A percentile compares a stretch with the other conserved stretches of the same genome.
These are phyloP conservation scores for Anguilla pacifica DNA, from an alignment of 2,797 vertebrate genomes.

Conservation along the genomic window DNA sequence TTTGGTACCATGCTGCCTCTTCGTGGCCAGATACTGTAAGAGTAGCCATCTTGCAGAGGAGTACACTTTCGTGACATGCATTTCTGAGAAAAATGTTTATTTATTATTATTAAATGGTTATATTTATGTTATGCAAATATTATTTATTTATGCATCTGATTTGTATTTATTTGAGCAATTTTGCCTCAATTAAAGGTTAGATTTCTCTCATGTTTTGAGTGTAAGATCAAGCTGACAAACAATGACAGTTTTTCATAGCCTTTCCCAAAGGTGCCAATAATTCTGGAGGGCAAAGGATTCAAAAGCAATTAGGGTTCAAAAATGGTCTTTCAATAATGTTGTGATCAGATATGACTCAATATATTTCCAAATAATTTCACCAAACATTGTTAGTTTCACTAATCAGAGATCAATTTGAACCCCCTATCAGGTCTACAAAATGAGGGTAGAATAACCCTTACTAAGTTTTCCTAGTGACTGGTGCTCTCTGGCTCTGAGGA, in stretches of 20 bases:
- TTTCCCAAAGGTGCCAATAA: too few relatives aligned
- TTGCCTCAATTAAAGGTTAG: too few relatives aligned
- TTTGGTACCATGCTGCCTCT: constrained; percentile 56
- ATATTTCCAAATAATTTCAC: not conserved
- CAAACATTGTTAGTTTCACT: not conserved
- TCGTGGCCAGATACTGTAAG: constrained; percentile 46
- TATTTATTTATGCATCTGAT: too few relatives aligned
- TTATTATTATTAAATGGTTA: too few relatives aligned
- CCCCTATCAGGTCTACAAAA: not conserved
- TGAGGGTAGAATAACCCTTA: not conserved
- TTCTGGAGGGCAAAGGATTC: not conserved
- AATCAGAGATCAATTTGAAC: not conserved
- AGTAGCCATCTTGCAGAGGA: not conserved
- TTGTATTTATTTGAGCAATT: too few relatives aligned
- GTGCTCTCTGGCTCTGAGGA: not conserved
- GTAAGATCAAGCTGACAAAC: too few relatives aligned
- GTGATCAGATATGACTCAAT: not conserved
- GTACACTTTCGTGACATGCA: not conserved
- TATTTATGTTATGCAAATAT: too few relatives aligned
- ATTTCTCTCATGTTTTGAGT: too few relatives aligned
- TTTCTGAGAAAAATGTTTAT: too few relatives aligned
- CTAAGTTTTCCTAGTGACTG: not conserved
- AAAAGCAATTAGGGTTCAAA: not conserved
- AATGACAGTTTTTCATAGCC: too few relatives aligned
- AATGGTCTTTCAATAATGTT: not conserved